phyloP scores from a whole-genome alignment of 2,888 invertebrate species.

The Pterostichus madidus region DNA sequence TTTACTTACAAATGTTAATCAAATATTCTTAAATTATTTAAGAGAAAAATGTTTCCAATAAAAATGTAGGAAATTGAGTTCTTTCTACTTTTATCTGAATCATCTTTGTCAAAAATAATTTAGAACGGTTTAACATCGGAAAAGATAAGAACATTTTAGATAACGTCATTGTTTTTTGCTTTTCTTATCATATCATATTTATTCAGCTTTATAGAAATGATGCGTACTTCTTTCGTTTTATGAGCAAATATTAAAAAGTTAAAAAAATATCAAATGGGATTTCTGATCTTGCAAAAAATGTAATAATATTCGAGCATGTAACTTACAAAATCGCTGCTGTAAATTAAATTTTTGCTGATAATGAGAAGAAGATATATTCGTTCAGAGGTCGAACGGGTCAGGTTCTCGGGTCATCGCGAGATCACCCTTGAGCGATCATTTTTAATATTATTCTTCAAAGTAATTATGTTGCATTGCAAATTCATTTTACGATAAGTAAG shows the following conservation, averaged over 20 bases:
- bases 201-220: no score
- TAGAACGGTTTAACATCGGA: no score
- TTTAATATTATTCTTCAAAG: slow-evolving; percentile 19
- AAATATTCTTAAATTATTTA: no score
- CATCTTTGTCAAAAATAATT: no score
- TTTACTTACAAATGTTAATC: no score
- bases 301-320: slow-evolving; percentile 11
- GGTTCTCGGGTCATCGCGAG: slow-evolving; percentile 31
- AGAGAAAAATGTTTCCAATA: no score
- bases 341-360: slow-evolving; percentile 31
- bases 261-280: slow-evolving; percentile 4
- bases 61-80: no score
- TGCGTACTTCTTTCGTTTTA: no score
- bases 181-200: no score
- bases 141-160: no score
- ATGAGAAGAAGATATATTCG: slow-evolving; percentile 22
- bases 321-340: slow-evolving; percentile 15
- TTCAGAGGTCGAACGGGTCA: slow-evolving; percentile 8
- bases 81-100: no score
- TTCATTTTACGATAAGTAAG: not conserved
- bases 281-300: slow-evolving; percentile 18
- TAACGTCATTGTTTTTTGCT: no score
- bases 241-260: not conserved
- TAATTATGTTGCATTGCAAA: slow-evolving; percentile 17
- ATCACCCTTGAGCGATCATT: slow-evolving; percentile 31